Evolutionary conservation across 2,113 vertebrate genomes (phyloP).

Genomic region (Passer domesticus): DNA sequence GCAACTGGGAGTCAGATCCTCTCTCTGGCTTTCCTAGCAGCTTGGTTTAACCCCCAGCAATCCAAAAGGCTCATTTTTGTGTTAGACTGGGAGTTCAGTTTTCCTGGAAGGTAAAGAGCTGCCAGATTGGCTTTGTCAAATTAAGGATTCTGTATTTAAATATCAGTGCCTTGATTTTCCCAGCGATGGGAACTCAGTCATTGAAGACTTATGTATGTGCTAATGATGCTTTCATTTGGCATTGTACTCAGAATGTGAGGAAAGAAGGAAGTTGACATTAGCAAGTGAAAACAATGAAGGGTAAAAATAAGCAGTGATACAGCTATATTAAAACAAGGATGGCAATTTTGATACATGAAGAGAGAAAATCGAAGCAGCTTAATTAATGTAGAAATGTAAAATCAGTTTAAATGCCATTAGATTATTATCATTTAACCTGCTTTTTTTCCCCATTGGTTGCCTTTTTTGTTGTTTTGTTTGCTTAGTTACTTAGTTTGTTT

Average conservation of each 20-base stretch:
- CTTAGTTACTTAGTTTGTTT: not conserved
- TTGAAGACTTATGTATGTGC: not conserved
- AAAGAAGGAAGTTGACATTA: not conserved
- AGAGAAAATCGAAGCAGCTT: not conserved
- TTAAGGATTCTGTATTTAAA: conserved; percentile 53
- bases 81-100: conserved; percentile 33
- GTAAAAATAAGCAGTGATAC: not conserved
- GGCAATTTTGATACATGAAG: not conserved
- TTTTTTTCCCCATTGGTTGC: not conserved
- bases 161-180: conserved; percentile 24
- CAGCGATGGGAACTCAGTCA: not conserved
- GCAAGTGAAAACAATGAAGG: not conserved
- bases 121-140: conserved; percentile 31
- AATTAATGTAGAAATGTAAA: not conserved
- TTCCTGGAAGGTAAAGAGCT: conserved; percentile 35
- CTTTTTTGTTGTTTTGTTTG: not conserved
- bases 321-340: not conserved
- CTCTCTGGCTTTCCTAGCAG: conserved; percentile 53
- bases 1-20: conserved; percentile 69
- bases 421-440: not conserved
- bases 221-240: not conserved
- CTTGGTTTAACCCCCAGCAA: conserved; percentile 59
- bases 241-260: not conserved
- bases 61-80: conserved; percentile 43
- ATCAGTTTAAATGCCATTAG: not conserved